A percentile compares a stretch with the other conserved stretches of the same genome.
phyloP scores from a whole-genome alignment of 2,888 invertebrate species.

The Mactromeris polynyma region DNA sequence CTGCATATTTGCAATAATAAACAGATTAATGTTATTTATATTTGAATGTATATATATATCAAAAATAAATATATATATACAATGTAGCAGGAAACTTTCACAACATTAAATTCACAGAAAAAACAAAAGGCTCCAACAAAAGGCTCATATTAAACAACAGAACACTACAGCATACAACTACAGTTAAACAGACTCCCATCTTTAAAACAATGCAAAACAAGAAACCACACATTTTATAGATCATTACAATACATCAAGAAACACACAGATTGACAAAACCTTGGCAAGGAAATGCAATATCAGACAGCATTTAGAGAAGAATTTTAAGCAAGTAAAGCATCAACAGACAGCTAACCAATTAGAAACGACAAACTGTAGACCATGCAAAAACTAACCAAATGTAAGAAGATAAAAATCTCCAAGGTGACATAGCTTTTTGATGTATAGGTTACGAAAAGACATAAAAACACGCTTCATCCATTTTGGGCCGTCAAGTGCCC shows the following conservation, averaged over 20 bases:
- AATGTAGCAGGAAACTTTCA: too few species aligned
- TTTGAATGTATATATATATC: too few species aligned
- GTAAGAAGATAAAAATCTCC: not conserved
- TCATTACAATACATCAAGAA: not conserved
- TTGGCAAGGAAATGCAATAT: not conserved
- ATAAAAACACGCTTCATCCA: constrained; percentile 14
- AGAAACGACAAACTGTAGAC: not conserved
- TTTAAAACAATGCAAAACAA: too few species aligned
- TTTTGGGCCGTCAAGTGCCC: not conserved
- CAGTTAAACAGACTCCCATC: too few species aligned
- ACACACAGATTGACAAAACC: not conserved
- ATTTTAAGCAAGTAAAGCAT: not conserved
- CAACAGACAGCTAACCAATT: constrained; percentile 4
- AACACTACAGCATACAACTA: too few species aligned
- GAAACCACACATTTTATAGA: not conserved
- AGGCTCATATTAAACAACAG: too few species aligned
- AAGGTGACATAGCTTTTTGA: not conserved
- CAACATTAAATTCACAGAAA: too few species aligned
- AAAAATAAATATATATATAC: too few species aligned
- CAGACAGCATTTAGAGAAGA: constrained; percentile 3
- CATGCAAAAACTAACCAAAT: not conserved
- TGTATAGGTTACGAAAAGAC: not conserved
- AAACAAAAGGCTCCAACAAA: too few species aligned
- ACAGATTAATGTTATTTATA: too few species aligned
- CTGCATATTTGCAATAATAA: too few species aligned